Conservation (phyloP, 2,888 invertebrate genomes). For the Hydraecia micacea region DNA sequence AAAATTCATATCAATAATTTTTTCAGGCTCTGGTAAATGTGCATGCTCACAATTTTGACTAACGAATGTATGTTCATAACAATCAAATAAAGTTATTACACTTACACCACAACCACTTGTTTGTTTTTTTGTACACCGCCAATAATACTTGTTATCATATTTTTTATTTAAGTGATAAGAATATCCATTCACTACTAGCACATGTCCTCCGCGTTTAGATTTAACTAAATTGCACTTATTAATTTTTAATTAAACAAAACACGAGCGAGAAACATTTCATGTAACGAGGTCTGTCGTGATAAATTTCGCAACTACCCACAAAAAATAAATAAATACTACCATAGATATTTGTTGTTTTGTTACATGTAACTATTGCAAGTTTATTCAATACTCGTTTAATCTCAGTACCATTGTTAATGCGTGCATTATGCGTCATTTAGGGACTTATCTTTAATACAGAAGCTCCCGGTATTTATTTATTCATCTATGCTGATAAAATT, state of each 20-base stretch:
- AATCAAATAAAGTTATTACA: slow-evolving; percentile 8
- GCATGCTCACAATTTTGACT: slow-evolving; percentile 22
- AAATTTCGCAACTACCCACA: slow-evolving; percentile 26
- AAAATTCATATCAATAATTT: slow-evolving; percentile 37
- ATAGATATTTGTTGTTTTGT: slow-evolving; percentile 11
- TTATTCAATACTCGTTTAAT: slow-evolving; percentile 25
- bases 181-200: slow-evolving; percentile 36
- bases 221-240: slow-evolving; percentile 35
- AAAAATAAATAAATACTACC: slow-evolving; percentile 1
- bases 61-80: slow-evolving; percentile 3
- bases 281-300: slow-evolving; percentile 30
- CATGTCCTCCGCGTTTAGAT: slow-evolving; percentile 38
- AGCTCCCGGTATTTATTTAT: slow-evolving; percentile 3
- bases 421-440: slow-evolving; percentile 33
- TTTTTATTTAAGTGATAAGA: slow-evolving; percentile 21
- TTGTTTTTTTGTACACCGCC: too few species aligned
- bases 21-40: slow-evolving; percentile 31
- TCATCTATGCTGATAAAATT: slow-evolving; percentile 24
- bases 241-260: slow-evolving; percentile 33
- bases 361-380: slow-evolving; percentile 29
- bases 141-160: too few species aligned
- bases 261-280: slow-evolving; percentile 28
- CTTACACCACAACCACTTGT: slow-evolving; percentile 1
- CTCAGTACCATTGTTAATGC: slow-evolving; percentile 33
- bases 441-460: slow-evolving; percentile 22